These are phyloP conservation scores for Furcifer pardalis DNA, from an alignment of 2,797 vertebrate genomes.

Conservation along the genomic window DNA sequence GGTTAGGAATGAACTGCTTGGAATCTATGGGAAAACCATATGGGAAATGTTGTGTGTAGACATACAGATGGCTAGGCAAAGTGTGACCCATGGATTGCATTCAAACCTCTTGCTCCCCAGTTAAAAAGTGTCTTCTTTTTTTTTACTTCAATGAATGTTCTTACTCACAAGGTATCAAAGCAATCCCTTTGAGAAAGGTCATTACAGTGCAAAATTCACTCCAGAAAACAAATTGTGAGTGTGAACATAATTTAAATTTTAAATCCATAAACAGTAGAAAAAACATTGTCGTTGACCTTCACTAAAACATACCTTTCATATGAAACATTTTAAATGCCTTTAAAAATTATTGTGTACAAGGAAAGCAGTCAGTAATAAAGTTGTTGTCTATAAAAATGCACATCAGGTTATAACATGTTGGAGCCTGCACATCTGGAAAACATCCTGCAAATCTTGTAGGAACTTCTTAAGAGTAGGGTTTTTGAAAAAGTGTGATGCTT, in stretches of 20 bases:
- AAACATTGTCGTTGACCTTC: not conserved
- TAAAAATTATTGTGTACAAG: not conserved
- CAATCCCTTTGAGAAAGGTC: not conserved
- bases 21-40: too few species aligned
- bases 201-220: not conserved
- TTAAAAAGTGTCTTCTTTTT: too few species aligned
- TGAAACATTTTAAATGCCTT: not conserved
- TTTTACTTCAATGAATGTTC: not conserved
- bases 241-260: not conserved
- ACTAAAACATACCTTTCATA: not conserved
- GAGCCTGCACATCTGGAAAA: too few species aligned
- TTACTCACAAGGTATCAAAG: not conserved
- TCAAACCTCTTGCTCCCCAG: too few species aligned
- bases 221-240: not conserved
- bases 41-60: too few species aligned
- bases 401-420: constrained; percentile 5
- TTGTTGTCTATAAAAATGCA: not conserved
- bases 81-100: too few species aligned
- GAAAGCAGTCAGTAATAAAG: not conserved
- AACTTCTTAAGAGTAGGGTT: too few species aligned
- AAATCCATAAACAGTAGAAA: not conserved
- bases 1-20: too few species aligned
- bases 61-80: too few species aligned
- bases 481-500: too few species aligned
- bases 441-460: too few species aligned